phyloP scores from a whole-genome alignment of 2,113 vertebrate genomes.

The Poeciliopsis retropinna region DNA sequence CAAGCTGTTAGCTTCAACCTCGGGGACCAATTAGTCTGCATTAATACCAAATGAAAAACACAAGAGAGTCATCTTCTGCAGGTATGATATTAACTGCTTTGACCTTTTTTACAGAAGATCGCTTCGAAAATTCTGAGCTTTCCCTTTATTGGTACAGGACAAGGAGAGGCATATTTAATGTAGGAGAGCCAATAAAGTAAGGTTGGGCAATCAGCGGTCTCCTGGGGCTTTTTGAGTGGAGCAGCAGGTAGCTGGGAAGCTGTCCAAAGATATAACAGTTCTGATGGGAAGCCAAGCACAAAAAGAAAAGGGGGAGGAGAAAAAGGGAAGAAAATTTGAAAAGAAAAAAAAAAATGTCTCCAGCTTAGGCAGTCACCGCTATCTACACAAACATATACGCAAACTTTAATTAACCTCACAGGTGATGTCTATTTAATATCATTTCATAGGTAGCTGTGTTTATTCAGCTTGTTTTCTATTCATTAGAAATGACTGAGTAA shows the following conservation, averaged over 20 bases:
- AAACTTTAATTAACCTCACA: constrained; percentile 35
- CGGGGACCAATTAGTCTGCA: neutral
- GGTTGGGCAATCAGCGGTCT: constrained; percentile 28
- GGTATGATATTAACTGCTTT: neutral
- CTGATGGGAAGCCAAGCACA: constrained; percentile 72
- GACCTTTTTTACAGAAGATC: neutral
- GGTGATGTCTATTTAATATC: constrained; percentile 2
- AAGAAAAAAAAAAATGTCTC: constrained; percentile 18
- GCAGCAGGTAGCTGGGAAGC: constrained; percentile 74
- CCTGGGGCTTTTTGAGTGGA: constrained; percentile 55
- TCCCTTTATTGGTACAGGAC: neutral
- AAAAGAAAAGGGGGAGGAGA: constrained; percentile 38
- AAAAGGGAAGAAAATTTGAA: constrained; percentile 3
- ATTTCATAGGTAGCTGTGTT: neutral
- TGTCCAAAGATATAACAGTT: constrained; percentile 68
- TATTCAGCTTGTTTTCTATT: constrained; percentile 7
- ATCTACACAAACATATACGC: constrained; percentile 44
- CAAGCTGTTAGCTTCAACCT: neutral
- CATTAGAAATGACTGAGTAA: constrained; percentile 10
- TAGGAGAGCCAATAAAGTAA: constrained; percentile 23
- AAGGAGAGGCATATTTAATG: constrained; percentile 5
- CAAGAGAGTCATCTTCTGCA: neutral
- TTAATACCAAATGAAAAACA: neutral
- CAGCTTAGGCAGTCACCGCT: constrained; percentile 26
- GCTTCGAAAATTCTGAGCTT: neutral